Base-by-base conservation (phyloP, 2,113 vertebrate genomes). In the Gorsachius goisagi region DNA sequence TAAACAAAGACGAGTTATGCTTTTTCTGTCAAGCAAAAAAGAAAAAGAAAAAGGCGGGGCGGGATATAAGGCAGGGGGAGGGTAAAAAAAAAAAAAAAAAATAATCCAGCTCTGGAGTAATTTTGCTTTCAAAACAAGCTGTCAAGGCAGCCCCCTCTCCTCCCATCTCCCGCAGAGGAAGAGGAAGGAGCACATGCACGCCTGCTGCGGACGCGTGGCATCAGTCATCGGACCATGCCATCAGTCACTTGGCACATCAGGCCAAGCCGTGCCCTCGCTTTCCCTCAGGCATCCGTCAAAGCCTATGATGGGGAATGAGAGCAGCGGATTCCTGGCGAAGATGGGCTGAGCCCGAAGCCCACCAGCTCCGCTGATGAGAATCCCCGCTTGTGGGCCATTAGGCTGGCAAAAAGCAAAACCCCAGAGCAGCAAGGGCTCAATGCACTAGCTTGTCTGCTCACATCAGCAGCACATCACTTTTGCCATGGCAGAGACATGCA, bases 21-120 rank as follows among this genome's bases (percentile, higher is more conserved):
- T 96, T 96, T 94, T 95, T 93, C 91, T 96, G 91, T 96, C 91
- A 94, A 92, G 77, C n/a, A n/a, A n/a, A n/a, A n/a, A n/a, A 68
- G 91, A 59, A 59, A 55, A 89, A 73, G 79, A 50, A 85, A 82
- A 77, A 20, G 19, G 5, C 4, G 4, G 27, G 19, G 44, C n/a
- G n/a, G n/a, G n/a, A n/a, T n/a, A n/a, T n/a, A n/a, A n/a, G n/a
- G n/a, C n/a, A n/a, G n/a, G 55, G 55, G 33, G 5, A 64, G 35
- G 37, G 37, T 8, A 39, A 39, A 39, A 39, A 83, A 44, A 23
- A 13, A 52, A 27, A 52, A 72, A 67, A 52, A 59, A 17, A 19
- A 8, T 16, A 87, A 95, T 83, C 64, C 72, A 93, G 73, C 92
- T 88, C 82, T 88, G 55, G 45, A 93, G 88, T 94, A 28, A 93